Base-by-base conservation (phyloP, 2,888 invertebrate genomes). In the Tenthredo amoena region DNA sequence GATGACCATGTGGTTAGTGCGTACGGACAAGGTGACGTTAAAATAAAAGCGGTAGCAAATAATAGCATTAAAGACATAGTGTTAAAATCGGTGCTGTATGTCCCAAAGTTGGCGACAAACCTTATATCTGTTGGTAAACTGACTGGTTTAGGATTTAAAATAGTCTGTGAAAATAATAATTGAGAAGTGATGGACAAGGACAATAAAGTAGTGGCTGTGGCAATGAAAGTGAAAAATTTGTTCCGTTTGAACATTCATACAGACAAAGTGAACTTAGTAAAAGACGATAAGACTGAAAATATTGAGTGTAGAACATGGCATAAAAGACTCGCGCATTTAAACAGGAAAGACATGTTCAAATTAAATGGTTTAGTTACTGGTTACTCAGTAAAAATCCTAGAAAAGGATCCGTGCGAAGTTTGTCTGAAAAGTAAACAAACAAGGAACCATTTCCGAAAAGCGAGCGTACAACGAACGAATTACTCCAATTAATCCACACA, bases 81-180 rank as follows among this genome's bases (percentile, higher is more conserved):
- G 50, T 50, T 50, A 18, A 50, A 50, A 50, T 50, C 50, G 5
- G 50, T 50, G 50, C 50, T 50, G 12, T 55, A 55, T n/a, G 55
- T 55, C 0, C 55, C 55, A 55, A 55, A 55, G 55, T 55, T 55
- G 55, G 55, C 55, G n/a, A 55, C 55, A 55, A 55, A 55, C 7
- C 55, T 55, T 5, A 55, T 55, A 55, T 55, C 55, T 7, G 55
- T 55, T n/a, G 55, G 55, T n/a, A 55, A 55, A 2, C n/a, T 55
- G 55, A 55, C 55, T n/a, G 55, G 55, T 55, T 55, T 55, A 55
- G 55, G 55, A n/a, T 55, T 55, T n/a, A 55, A 55, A 55, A 55
- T 55, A 55, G 55, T 55, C 18, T 55, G 55, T 55, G 55, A 55
- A 55, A n/a, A n/a, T n/a, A 55, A 55, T 2, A 55, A 55, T 55